Evolutionary conservation across 1,140 invertebrate genomes (phyloP), one percentile per base, ranked within the genome.

Genomic region (fruit fly (Drosophila melanogaster)): DNA sequence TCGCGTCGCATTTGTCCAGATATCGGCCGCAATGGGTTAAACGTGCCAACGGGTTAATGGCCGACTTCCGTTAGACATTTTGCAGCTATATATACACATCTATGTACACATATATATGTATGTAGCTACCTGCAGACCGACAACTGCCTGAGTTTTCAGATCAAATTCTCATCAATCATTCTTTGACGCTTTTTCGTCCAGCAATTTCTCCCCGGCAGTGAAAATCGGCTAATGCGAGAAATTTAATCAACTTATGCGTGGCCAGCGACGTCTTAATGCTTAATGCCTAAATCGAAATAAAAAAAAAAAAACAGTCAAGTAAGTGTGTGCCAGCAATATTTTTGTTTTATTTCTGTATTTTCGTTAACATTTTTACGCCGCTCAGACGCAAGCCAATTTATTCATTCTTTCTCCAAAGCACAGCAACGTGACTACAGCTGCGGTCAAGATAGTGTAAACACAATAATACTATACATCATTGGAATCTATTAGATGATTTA

Each of bases 171-270:
- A 87, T 78, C 83, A 81, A 87, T 78, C 81, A 86, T 86, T 87
- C 75, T 85, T 76, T 60, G 46, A 56, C 50, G 65, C 38, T 75
- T 49, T 65, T 77, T 81, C 47, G 51, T 66, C 43, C 46, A 54
- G 73, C 59, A 85, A 74, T 86, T 85, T 85, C 81, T 85, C 81
- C 55, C 81, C 60, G 60, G 57, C 72, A 54, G 78, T 77, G 81
- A 86, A 85, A 85, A 85, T 85, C 65, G 81, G 78, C 54, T 81
- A 86, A 81, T 81, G 81, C 81, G 81, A 85, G 81, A 85, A 85
- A 85, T 85, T 84, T 85, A 86, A 85, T 85, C 78, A 85, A 86
- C 74, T 81, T 86, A 77, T 67, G 81, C 69, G 78, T 81, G 60
- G 67, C 51, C 79, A 44, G 43, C 76, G 46, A 59, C 76, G 76